A percentile compares a stretch with the other conserved stretches of the same genome.
Conservation (phyloP, 2,113 vertebrate genomes). For the Nycticebus coucang region DNA sequence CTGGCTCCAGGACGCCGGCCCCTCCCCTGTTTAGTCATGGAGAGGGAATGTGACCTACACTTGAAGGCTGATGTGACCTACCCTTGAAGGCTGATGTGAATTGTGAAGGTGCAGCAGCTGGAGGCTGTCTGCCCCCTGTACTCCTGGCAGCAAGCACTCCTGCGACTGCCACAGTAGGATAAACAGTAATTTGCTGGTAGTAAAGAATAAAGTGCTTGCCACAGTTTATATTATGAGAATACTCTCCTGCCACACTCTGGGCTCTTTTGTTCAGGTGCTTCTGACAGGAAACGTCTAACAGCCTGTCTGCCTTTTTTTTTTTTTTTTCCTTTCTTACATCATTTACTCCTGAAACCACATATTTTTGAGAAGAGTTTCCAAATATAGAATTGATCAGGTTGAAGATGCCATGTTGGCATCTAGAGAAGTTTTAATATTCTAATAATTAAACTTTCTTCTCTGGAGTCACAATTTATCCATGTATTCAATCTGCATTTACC, state of each 20-base stretch:
- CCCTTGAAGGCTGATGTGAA: rapidly evolving
- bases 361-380: background rate
- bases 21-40: background rate
- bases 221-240: background rate
- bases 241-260: background rate
- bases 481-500: background rate
- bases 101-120: background rate
- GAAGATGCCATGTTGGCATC: background rate
- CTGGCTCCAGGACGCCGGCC: too few relatives aligned
- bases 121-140: background rate
- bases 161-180: background rate
- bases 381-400: background rate
- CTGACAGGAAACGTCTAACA: background rate
- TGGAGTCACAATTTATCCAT: background rate
- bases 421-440: background rate
- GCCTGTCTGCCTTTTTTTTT: background rate
- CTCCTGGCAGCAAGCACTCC: background rate
- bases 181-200: background rate
- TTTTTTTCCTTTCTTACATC: background rate
- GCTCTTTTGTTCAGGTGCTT: background rate
- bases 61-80: rapidly evolving
- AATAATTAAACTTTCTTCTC: background rate
- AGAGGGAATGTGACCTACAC: too few relatives aligned
- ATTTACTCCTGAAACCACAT: background rate
- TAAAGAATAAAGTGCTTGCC: background rate